These are phyloP conservation scores for Leptopilina drosophilae DNA, from an alignment of 2,888 invertebrate genomes.

Conservation along the genomic window DNA sequence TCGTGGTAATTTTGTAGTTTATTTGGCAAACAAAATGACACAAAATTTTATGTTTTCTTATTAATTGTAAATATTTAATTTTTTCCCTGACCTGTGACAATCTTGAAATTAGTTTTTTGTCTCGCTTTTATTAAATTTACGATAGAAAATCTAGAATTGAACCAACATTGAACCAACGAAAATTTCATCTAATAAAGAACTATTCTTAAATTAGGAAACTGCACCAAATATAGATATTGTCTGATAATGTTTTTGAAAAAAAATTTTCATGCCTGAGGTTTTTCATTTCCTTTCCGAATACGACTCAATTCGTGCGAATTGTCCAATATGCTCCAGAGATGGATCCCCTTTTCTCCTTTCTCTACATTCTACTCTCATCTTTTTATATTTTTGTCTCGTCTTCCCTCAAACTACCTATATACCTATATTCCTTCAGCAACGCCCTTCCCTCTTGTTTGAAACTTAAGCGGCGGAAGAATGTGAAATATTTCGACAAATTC, in stretches of 20 bases:
- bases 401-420: conserved; percentile 31
- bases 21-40: no score
- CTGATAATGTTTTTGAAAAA: neutral
- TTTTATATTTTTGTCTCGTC: conserved; percentile 21
- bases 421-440: neutral
- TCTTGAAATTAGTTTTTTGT: no score
- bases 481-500: conserved; percentile 22
- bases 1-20: no score
- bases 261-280: neutral
- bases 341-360: conserved; percentile 12
- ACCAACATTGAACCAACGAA: no score
- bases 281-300: neutral
- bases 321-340: conserved; percentile 30
- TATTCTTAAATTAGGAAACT: neutral
- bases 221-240: neutral
- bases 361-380: conserved; percentile 16
- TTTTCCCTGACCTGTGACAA: no score
- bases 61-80: no score
- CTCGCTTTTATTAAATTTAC: no score
- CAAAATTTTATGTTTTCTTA: no score
- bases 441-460: conserved; percentile 2
- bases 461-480: conserved; percentile 27
- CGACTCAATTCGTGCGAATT: conserved; percentile 6
- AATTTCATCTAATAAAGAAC: no score
- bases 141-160: no score